These are phyloP conservation scores for Euzetes globulus DNA, from an alignment of 2,888 invertebrate genomes.

Conservation along the genomic window DNA sequence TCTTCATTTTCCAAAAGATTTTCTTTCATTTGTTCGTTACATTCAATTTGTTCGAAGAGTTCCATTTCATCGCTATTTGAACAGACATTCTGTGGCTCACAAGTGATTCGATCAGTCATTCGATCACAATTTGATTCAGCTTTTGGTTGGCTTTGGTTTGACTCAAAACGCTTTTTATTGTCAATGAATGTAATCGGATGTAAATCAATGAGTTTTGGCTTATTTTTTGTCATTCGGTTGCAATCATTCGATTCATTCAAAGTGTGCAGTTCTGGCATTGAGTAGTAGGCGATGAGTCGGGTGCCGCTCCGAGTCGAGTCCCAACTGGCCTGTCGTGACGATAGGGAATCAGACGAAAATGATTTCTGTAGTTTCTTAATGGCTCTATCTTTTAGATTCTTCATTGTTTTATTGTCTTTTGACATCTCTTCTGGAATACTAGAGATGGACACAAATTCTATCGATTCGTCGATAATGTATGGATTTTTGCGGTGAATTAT, in stretches of 20 bases:
- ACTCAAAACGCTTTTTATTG: not conserved
- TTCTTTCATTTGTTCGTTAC: conserved; percentile 5
- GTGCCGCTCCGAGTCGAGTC: conserved; percentile 26
- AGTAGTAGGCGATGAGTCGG: conserved; percentile 41
- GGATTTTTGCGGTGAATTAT: not conserved
- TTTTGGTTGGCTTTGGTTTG: not conserved
- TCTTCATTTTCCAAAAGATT: conserved; percentile 10
- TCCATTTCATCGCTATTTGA: not conserved
- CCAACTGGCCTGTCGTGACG: conserved; percentile 32
- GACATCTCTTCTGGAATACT: not conserved
- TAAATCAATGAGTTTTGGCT: conserved; percentile 35
- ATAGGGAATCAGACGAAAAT: conserved; percentile 31
- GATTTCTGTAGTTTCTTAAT: conserved; percentile 31
- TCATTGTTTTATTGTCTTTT: not conserved
- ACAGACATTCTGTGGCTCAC: not conserved
- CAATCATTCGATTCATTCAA: conserved; percentile 24
- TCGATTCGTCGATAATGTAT: conserved; percentile 1
- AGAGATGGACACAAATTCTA: not conserved
- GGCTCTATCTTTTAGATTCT: not conserved
- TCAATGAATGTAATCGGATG: conserved; percentile 34
- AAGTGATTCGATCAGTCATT: too few species aligned
- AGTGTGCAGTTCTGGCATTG: conserved; percentile 41
- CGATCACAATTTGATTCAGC: not conserved
- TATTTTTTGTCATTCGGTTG: conserved; percentile 18
- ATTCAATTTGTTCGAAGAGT: not conserved